These are phyloP conservation scores for Basileuterus tristriatus DNA, from an alignment of 2,797 vertebrate genomes.

Conservation along the genomic window DNA sequence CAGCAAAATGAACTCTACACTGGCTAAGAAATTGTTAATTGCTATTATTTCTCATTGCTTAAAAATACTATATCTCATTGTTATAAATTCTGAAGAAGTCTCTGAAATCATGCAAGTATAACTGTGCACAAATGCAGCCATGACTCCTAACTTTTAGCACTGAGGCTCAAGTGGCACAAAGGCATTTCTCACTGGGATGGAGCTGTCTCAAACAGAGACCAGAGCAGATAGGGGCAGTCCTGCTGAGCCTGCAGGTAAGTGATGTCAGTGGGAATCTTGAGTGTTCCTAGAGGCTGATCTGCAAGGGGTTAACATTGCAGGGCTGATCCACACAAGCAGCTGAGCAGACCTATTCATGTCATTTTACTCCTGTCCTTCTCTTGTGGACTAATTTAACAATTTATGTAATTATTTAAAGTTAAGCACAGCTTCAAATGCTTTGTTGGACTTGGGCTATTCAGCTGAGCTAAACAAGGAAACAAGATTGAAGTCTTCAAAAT, in stretches of 20 bases:
- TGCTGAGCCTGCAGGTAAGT: not conserved
- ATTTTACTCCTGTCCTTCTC: not conserved
- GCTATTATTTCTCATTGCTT: not conserved
- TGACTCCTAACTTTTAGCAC: not conserved
- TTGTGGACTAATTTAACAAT: not conserved
- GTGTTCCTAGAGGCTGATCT: not conserved
- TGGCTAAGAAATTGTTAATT: not conserved
- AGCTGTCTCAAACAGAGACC: not conserved
- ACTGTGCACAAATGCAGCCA: not conserved
- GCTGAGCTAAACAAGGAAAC: not conserved
- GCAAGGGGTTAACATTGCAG: not conserved
- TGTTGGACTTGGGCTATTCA: not conserved
- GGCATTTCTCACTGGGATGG: not conserved
- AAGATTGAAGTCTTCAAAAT: not conserved
- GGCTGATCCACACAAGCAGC: not conserved
- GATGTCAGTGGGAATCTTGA: not conserved
- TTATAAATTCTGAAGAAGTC: not conserved
- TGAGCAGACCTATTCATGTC: not conserved
- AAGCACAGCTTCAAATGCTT: not conserved
- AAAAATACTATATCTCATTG: not conserved
- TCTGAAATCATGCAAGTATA: not conserved
- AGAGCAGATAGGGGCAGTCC: not conserved
- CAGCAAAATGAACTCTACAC: not conserved
- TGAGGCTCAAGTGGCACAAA: rapidly evolving
- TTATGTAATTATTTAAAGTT: not conserved